Conservation (phyloP, 2,888 invertebrate species). For the Tetrapedia diversipes region DNA sequence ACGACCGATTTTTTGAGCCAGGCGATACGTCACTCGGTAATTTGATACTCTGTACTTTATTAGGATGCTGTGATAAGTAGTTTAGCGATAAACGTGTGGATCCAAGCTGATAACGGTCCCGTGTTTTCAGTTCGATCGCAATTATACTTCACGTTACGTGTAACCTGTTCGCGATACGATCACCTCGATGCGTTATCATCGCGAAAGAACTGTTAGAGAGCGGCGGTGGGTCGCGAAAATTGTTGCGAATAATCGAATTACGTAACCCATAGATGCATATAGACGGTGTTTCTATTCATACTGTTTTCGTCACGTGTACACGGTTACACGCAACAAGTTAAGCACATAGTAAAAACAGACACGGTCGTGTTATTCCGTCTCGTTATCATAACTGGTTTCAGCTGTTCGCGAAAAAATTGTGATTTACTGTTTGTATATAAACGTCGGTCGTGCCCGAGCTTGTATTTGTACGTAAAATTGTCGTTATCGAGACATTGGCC, state of each 20-base stretch:
- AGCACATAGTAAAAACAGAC: constrained; percentile 8
- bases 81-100: neutral
- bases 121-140: neutral
- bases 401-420: too few species aligned
- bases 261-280: constrained; percentile 54
- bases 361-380: neutral
- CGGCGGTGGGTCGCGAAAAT: too few species aligned
- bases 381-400: constrained; percentile 3
- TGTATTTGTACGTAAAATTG: too few species aligned
- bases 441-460: too few species aligned
- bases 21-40: neutral
- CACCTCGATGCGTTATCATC: neutral
- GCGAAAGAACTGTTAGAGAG: too few species aligned
- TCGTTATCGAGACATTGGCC: too few species aligned
- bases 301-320: constrained; percentile 34
- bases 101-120: neutral
- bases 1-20: too few species aligned
- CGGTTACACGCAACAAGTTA: constrained; percentile 2
- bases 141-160: neutral
- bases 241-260: constrained; percentile 43
- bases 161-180: neutral
- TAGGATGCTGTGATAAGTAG: too few species aligned
- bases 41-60: neutral
- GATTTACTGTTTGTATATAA: too few species aligned
- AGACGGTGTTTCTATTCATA: constrained; percentile 11